Conservation (phyloP, 2,113 vertebrate species). For the Lasiurus borealis region DNA sequence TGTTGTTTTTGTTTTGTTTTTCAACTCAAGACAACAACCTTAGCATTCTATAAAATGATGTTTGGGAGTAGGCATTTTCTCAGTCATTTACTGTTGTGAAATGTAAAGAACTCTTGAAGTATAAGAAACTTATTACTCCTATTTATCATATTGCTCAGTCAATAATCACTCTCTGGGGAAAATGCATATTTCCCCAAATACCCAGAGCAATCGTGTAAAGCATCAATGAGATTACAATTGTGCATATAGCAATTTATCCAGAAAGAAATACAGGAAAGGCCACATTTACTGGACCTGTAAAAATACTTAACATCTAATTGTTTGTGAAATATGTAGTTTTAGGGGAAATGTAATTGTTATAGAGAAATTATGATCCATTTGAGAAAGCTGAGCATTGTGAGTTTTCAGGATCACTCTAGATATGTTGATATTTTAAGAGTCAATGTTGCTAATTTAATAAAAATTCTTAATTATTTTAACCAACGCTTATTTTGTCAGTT, state of each 20-base stretch:
- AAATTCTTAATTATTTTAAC: not conserved
- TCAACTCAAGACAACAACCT: not conserved
- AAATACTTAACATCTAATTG: conserved; percentile 31
- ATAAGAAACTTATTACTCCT: not conserved
- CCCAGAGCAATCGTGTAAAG: not conserved
- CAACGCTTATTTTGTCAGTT: not conserved
- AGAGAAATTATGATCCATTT: not conserved
- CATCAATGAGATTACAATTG: not conserved
- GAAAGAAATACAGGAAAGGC: not conserved
- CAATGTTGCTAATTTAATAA: not conserved
- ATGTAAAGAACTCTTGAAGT: not conserved
- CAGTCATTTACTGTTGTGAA: not conserved
- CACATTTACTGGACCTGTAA: not conserved
- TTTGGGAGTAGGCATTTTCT: not conserved
- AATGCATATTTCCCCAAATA: not conserved
- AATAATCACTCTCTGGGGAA: conserved; percentile 12
- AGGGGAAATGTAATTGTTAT: not conserved
- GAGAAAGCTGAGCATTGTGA: not conserved
- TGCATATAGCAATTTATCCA: not conserved
- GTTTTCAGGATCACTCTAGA: not conserved
- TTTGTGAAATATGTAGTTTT: conserved; percentile 53
- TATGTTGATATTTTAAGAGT: not conserved
- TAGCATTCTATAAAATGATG: not conserved
- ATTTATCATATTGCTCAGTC: not conserved
- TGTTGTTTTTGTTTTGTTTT: too few relatives aligned